Evolutionary conservation across 1,140 invertebrate genomes (phyloP).

Genomic region (Eulimnadia texana): DNA sequence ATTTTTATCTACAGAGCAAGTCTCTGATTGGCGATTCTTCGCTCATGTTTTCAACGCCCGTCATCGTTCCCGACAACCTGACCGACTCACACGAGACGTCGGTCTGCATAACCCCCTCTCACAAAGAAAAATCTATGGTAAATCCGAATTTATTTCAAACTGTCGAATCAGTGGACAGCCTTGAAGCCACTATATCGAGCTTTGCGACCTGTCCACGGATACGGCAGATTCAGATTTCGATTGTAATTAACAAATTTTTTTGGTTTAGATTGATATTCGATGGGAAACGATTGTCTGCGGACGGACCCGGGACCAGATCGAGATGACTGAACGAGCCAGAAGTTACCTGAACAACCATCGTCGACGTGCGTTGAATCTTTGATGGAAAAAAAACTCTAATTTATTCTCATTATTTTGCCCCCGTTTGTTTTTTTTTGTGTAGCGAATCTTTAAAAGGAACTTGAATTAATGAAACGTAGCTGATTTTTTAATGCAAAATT

Average conservation of each 20-base stretch:
- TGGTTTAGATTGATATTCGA: constrained; percentile 52
- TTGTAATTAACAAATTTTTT: too few relatives aligned
- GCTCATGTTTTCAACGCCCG: constrained; percentile 67
- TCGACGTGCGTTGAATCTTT: constrained; percentile 28
- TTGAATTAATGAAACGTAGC: too few relatives aligned
- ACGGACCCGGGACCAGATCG: constrained; percentile 67
- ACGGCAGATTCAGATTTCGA: too few relatives aligned
- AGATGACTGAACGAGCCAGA: constrained; percentile 64
- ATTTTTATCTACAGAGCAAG: constrained; percentile 58
- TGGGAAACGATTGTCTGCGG: constrained; percentile 76
- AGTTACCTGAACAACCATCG: constrained; percentile 55
- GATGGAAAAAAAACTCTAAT: neutral
- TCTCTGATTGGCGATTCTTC: constrained; percentile 62
- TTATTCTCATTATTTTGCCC: too few relatives aligned
- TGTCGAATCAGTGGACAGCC: too few relatives aligned
- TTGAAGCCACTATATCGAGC: too few relatives aligned
- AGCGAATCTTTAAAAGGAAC: too few relatives aligned
- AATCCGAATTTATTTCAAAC: neutral
- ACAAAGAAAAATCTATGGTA: neutral
- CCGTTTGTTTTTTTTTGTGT: too few relatives aligned
- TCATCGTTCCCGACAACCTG: constrained; percentile 43
- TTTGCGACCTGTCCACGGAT: too few relatives aligned
- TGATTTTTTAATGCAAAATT: too few relatives aligned
- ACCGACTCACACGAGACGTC: constrained; percentile 27
- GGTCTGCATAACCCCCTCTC: neutral